phyloP scores from a whole-genome alignment of 35 echinoderm and acorn worm genomes.

The Amphiura filiformis region DNA sequence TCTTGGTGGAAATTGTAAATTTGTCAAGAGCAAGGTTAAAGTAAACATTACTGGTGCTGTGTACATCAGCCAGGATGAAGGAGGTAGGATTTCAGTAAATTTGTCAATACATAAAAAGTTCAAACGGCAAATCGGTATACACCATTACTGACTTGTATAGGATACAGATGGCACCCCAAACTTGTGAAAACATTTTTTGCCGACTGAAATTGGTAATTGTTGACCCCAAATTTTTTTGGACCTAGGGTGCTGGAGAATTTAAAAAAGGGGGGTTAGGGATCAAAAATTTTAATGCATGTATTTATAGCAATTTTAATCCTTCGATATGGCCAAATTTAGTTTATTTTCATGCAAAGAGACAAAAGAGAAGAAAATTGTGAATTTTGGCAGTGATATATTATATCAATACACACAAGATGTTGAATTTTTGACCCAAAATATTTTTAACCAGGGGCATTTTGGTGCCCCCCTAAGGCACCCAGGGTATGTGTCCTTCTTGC shows the following conservation, averaged over 20 bases:
- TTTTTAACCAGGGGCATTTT: too few relatives aligned
- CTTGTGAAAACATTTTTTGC: neutral
- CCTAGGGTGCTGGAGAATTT: neutral
- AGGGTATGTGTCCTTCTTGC: too few relatives aligned
- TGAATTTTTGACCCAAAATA: too few relatives aligned
- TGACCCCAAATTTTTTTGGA: neutral
- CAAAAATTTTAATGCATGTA: neutral
- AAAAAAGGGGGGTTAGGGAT: neutral
- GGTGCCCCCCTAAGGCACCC: too few relatives aligned
- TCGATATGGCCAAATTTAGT: too few relatives aligned
- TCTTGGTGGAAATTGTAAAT: slow-evolving; percentile 61
- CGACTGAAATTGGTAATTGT: too few relatives aligned
- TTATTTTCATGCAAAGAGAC: too few relatives aligned
- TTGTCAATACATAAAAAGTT: neutral
- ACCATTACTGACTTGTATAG: neutral
- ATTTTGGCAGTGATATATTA: too few relatives aligned
- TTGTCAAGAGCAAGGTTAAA: slow-evolving; percentile 43
- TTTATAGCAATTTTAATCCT: too few relatives aligned
- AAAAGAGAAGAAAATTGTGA: too few relatives aligned
- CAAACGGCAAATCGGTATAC: neutral
- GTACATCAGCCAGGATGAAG: slow-evolving; percentile 84
- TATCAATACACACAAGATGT: too few relatives aligned
- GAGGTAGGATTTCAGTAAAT: slow-evolving; percentile 35
- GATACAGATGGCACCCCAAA: too few relatives aligned
- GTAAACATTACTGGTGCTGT: slow-evolving; percentile 70